Evolutionary conservation across 37 sponge, comb jelly and placozoan species (phyloP).

Genomic region (Tethya wilhelma): DNA sequence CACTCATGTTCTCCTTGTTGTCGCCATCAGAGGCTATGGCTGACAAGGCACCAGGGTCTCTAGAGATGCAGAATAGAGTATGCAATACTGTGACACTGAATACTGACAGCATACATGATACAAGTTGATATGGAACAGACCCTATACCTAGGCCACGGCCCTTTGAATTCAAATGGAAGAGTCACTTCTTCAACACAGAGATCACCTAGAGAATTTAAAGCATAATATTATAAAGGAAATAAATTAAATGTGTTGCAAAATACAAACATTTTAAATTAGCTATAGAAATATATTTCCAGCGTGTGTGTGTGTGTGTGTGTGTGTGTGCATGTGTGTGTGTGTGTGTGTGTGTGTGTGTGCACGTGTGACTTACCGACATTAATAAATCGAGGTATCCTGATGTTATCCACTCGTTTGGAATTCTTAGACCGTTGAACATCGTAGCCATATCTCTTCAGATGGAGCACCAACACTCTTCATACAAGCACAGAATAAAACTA

Average conservation of each 20-base stretch:
- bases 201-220: not conserved
- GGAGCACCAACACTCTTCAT: constrained; percentile 51
- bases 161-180: constrained; percentile 25
- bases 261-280: no score
- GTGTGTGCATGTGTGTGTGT: no score
- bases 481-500: not conserved
- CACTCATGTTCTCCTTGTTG: constrained; percentile 3
- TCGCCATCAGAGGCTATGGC: not conserved
- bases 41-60: not conserved
- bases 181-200: not conserved
- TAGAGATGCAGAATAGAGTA: not conserved
- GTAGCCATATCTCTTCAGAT: constrained; percentile 67
- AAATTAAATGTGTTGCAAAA: no score
- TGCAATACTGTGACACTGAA: not conserved
- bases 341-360: no score
- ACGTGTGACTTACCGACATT: constrained; percentile 28
- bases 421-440: not conserved
- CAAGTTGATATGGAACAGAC: no score
- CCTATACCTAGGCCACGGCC: constrained; percentile 56
- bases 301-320: no score
- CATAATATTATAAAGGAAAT: no score
- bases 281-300: no score
- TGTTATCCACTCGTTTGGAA: constrained; percentile 54
- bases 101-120: no score
- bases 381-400: constrained; percentile 58